Conservation (phyloP, 2,113 vertebrate species). For the Ochotona curzoniae region DNA sequence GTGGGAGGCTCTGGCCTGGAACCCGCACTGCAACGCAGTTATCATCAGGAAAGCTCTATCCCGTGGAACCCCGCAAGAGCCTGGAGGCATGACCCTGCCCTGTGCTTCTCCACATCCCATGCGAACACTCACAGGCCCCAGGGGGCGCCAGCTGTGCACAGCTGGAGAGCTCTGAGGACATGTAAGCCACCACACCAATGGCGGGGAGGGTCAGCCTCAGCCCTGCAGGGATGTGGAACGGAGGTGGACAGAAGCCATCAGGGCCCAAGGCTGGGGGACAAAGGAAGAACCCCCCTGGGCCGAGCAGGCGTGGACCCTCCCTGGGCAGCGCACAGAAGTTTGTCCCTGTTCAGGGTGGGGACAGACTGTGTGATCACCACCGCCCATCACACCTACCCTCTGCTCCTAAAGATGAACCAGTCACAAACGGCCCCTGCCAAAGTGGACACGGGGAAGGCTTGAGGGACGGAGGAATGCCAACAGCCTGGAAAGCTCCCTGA, state of each 20-base stretch:
- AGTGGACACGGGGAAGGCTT: background rate
- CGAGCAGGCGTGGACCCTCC: background rate
- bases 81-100: too few relatives aligned
- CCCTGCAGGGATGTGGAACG: background rate
- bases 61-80: too few relatives aligned
- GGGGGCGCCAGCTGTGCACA: background rate
- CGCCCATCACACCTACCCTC: background rate
- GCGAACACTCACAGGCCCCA: background rate
- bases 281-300: background rate
- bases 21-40: too few relatives aligned
- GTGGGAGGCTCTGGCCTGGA: background rate
- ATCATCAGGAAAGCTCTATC: too few relatives aligned
- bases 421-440: background rate
- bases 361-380: background rate
- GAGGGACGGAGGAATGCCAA: background rate
- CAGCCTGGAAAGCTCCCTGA: background rate
- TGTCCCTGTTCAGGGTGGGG: background rate
- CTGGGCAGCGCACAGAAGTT: too few relatives aligned
- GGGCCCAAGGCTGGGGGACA: background rate
- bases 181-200: too few relatives aligned
- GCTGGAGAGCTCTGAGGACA: background rate
- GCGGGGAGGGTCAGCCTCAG: background rate
- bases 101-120: too few relatives aligned
- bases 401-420: background rate
- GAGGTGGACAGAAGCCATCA: background rate